A percentile compares a stretch with the other conserved stretches of the same genome.
phyloP scores from a whole-genome alignment of 2,888 invertebrate species.

The Noctua fimbriata region DNA sequence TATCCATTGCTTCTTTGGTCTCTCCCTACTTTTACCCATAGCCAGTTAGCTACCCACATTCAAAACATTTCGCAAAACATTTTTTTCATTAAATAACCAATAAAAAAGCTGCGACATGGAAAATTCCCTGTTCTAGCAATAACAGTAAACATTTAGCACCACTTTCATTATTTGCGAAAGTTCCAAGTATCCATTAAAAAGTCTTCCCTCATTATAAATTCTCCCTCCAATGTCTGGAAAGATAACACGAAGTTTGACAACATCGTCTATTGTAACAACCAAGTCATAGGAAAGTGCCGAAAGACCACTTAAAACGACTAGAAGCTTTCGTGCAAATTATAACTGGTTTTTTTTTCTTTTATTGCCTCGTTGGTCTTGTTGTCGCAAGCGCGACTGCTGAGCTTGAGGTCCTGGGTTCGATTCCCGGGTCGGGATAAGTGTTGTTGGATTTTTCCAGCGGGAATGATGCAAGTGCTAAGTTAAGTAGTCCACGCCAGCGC shows the following conservation, averaged over 20 bases:
- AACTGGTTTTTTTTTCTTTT: background rate
- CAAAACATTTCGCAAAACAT: background rate
- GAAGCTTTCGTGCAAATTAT: background rate
- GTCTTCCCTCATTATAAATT: slow-evolving; percentile 50
- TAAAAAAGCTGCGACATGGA: background rate
- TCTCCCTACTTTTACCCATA: background rate
- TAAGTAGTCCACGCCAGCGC: background rate
- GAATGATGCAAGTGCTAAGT: background rate
- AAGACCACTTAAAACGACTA: slow-evolving; percentile 5
- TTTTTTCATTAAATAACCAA: background rate
- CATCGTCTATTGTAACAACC: background rate
- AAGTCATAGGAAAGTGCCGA: background rate
- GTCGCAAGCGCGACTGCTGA: too few species aligned
- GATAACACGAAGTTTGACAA: slow-evolving; percentile 43
- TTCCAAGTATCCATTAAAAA: slow-evolving; percentile 40
- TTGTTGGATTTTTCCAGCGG: too few species aligned
- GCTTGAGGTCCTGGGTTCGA: too few species aligned
- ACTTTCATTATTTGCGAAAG: slow-evolving; percentile 18
- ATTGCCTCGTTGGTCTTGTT: too few species aligned
- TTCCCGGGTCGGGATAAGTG: too few species aligned
- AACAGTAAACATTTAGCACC: slow-evolving; percentile 42
- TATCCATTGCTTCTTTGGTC: background rate
- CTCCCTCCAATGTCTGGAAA: slow-evolving; percentile 34
- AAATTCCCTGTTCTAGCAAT: background rate
- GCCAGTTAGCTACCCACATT: background rate